Conservation (phyloP, 2,888 invertebrate species). For the Taenaris catops region DNA sequence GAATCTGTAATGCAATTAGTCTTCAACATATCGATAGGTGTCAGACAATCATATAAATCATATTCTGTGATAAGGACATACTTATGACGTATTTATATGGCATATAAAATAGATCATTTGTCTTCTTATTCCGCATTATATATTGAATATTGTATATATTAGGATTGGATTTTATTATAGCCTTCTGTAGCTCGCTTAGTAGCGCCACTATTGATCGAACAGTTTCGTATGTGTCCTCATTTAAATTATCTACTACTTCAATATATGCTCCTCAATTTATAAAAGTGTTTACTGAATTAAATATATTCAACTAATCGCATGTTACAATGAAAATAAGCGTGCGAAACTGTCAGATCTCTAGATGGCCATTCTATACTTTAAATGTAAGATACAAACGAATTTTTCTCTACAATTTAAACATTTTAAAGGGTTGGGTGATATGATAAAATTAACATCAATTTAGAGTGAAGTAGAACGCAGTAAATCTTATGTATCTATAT, state of each 20-base stretch:
- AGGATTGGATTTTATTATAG: constrained; percentile 68
- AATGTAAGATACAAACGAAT: constrained; percentile 43
- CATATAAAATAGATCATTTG: constrained; percentile 36
- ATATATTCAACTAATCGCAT: constrained; percentile 5
- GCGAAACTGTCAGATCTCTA: constrained; percentile 42
- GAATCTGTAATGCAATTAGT: too few species aligned
- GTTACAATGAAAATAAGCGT: constrained; percentile 14
- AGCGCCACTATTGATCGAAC: constrained; percentile 41
- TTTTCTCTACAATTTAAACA: constrained; percentile 44
- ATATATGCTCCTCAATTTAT: constrained; percentile 6
- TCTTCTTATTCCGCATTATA: constrained; percentile 34
- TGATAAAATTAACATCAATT: constrained; percentile 40
- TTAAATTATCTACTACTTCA: constrained; percentile 18
- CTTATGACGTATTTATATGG: constrained; percentile 63
- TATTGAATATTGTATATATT: constrained; percentile 42
- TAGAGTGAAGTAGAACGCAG: constrained; percentile 38
- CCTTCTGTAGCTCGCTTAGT: constrained; percentile 75
- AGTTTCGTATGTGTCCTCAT: constrained; percentile 28
- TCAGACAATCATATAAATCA: constrained; percentile 56
- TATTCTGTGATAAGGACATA: constrained; percentile 75
- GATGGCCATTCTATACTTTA: constrained; percentile 60
- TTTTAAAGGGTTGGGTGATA: constrained; percentile 46
- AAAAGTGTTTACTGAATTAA: constrained; percentile 3
- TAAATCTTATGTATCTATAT: constrained; percentile 37
- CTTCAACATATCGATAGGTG: constrained; percentile 61